Conservation (phyloP, 2,888 invertebrate genomes). For the Stenodema calcarata region DNA sequence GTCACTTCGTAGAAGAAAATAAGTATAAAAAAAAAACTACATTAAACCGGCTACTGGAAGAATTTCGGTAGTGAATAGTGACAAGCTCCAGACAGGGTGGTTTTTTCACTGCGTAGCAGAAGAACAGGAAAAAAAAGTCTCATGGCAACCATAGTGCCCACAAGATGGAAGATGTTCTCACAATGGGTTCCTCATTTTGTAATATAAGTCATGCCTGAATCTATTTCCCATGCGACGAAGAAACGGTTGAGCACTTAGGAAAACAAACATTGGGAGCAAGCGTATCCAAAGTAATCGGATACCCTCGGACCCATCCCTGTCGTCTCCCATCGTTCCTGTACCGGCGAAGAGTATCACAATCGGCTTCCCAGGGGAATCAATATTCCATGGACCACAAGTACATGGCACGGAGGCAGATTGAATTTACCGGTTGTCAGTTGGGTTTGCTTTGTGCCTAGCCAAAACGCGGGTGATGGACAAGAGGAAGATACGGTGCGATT, state of each 20-base stretch:
- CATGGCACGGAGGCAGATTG: conserved; percentile 34
- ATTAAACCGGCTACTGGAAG: conserved; percentile 5
- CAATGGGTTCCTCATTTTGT: conserved; percentile 39
- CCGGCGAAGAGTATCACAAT: conserved; percentile 13
- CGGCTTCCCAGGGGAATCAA: conserved; percentile 50
- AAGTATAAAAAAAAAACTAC: background rate
- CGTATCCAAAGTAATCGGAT: conserved; percentile 49
- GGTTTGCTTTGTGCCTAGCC: conserved; percentile 33
- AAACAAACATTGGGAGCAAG: conserved; percentile 48
- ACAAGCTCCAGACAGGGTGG: background rate
- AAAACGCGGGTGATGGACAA: conserved; percentile 34
- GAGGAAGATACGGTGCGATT: conserved; percentile 21
- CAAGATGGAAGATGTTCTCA: conserved; percentile 27
- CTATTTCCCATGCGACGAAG: conserved; percentile 42
- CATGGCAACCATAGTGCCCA: conserved; percentile 26
- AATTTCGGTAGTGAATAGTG: background rate
- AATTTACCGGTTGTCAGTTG: conserved; percentile 43
- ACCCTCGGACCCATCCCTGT: conserved; percentile 5
- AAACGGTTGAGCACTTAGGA: conserved; percentile 44
- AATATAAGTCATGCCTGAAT: conserved; percentile 49
- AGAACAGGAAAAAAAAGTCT: background rate
- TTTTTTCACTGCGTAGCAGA: background rate
- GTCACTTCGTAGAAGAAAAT: background rate
- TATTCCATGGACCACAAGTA: conserved; percentile 49
- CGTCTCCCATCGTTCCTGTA: background rate